Base-by-base conservation (phyloP, 2,888 invertebrate species). In the Cephus pygmeus region DNA sequence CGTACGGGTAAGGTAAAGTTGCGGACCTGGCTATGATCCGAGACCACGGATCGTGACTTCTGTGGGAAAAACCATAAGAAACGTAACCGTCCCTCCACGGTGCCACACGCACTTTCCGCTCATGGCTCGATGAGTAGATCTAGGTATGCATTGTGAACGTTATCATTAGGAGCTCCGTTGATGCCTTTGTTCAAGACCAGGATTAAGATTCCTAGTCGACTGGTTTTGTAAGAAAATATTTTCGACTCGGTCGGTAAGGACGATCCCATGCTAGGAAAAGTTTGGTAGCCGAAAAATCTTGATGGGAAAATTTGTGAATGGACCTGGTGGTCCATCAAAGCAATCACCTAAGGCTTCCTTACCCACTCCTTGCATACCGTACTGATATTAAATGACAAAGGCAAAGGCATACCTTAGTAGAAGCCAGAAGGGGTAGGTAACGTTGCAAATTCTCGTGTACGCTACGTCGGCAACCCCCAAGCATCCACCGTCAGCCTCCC, bases 311-410 rank as follows among this genome's bases (percentile, higher is more conserved):
- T 88, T 88, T 83, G 84, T 84, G 88, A 88, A 87, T 86, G 88
- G 87, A 87, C 87, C 85, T 82, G 85, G 83, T 85, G 87, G 87
- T 71, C 86, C 89, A 88, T 91, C 91, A 91, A 91, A 91, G 91
- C 88, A 88, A 89, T 89, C 87, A 90, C 91, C 91, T 87, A 90
- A 90, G 91, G 91, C 90, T 91, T 89, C 88, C 88, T 90, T 88
- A 88, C 83, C 81, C 82, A 85, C 82, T 82, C 80, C 80, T 82
- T 80, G 85, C 91, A 91, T 91, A 90, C 91, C 91, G 85, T 88
- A 84, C 88, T 88, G 88, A 90, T 91, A 91, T 91, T 91, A 90
- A 90, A 91, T 91, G 91, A 91, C 91, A 91, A 91, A 91, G 91
- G 88, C 91, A 91, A 91, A 91, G 91, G 91, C 89, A 91, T 91